Evolutionary conservation across 2,888 invertebrate species (phyloP), one percentile per base, ranked within the genome.

Genomic region (Sphecodes monilicornis): DNA sequence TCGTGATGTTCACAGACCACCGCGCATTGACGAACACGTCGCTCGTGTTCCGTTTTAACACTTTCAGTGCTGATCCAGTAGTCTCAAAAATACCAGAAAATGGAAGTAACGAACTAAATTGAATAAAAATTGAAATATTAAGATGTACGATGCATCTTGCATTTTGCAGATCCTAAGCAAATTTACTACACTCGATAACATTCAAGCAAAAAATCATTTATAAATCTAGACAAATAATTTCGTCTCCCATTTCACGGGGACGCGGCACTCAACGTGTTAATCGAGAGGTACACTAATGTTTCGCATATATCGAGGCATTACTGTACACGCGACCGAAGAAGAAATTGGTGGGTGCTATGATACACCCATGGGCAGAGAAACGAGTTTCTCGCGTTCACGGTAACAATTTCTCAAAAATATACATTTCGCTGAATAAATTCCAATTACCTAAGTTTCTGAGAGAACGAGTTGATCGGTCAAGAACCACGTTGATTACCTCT

Each of bases 21-120:
- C 57, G 13, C 57, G 26, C 57, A 13, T 26, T 1, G 39, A 54
- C 54, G 43, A 41, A 64, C n/a, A n/a, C n/a, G 80, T 36, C 29
- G 18, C 22, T 26, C 70, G 64, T 41, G 82, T 82, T 75, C 22
- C 64, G 69, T 75, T 77, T 64, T 66, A 43, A 43, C 43, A 4
- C 43, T 43, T 39, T 39, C 8, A 39, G 39, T 8, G 39, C 39
- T 8, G 39, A 74, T 74, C 73, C 69, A 74, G 60, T 41, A 39
- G 69, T 8, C 39, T 39, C 8, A 39, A 8, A 39, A 39, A 39
- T 39, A 39, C 39, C 39, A 39, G 6, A 39, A 39, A 39, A 39
- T 39, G 6, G 8, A 39, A 39, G 39, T 39, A 39, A 8, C 8
- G 39, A 8, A 8, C 57, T 76, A 18, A 74, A 76, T 73, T 76